phyloP scores from a whole-genome alignment of 2,113 vertebrate species.

The Albula glossodonta region DNA sequence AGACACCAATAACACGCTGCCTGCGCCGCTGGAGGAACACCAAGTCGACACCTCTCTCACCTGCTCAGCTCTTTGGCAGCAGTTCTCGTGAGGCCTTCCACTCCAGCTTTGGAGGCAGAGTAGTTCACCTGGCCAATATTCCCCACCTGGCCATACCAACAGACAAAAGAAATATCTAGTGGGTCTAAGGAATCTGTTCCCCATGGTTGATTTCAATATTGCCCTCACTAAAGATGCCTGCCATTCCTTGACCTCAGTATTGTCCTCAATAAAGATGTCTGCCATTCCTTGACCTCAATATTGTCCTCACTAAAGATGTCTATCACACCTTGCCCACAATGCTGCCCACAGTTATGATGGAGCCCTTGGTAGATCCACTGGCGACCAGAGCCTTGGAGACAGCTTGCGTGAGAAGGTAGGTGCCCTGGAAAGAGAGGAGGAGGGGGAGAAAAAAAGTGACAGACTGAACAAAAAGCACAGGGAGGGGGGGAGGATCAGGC shows the following conservation, averaged over 20 bases:
- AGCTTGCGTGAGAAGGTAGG: slow-evolving; percentile 80
- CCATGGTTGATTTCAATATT: neutral
- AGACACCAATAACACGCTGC: too few species aligned
- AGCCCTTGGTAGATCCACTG: slow-evolving; percentile 71
- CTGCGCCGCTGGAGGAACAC: too few species aligned
- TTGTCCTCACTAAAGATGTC: neutral
- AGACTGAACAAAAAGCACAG: neutral
- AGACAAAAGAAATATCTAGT: neutral
- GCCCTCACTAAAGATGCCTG: neutral
- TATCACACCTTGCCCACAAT: slow-evolving; percentile 81
- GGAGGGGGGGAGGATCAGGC: neutral
- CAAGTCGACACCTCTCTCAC: slow-evolving; percentile 50
- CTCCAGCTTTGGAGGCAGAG: slow-evolving; percentile 81
- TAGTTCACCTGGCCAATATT: slow-evolving; percentile 86
- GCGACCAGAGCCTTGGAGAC: slow-evolving; percentile 78
- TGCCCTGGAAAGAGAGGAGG: slow-evolving; percentile 64
- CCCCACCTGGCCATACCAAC: slow-evolving; percentile 71
- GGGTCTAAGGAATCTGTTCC: too few species aligned
- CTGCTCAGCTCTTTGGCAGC: slow-evolving; percentile 81
- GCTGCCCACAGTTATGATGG: slow-evolving; percentile 85
- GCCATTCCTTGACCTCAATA: neutral
- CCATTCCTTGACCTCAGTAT: neutral
- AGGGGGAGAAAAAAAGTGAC: neutral
- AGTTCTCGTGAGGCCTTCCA: slow-evolving; percentile 77
- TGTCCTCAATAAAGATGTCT: neutral